Evolutionary conservation across 2,888 invertebrate genomes (phyloP).

Genomic region (Callinectes sapidus): DNA sequence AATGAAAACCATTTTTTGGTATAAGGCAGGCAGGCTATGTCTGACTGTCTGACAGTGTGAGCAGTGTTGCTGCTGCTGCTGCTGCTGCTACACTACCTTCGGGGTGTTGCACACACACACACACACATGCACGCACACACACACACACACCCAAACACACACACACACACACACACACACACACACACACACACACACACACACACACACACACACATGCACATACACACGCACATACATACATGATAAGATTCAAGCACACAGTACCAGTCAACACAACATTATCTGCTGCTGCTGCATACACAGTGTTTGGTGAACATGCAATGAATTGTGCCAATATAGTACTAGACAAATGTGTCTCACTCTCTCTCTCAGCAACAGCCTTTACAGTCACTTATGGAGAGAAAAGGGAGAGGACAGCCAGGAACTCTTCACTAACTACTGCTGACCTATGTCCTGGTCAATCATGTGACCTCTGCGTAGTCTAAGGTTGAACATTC

Average conservation of each 20-base stretch:
- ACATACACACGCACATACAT: no score
- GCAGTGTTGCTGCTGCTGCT: neutral
- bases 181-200: constrained; percentile 28
- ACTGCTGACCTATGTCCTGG: constrained; percentile 66
- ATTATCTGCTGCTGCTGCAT: neutral
- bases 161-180: constrained; percentile 15
- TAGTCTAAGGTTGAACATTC: constrained; percentile 45
- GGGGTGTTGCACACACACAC: neutral
- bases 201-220: neutral
- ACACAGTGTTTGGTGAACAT: constrained; percentile 34
- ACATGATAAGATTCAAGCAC: constrained; percentile 2
- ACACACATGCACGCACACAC: neutral
- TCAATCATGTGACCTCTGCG: constrained; percentile 52
- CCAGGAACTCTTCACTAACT: neutral
- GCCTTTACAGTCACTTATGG: neutral
- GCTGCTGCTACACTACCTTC: constrained; percentile 14
- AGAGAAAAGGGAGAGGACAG: neutral
- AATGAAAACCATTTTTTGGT: constrained; percentile 37
- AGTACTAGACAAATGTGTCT: neutral
- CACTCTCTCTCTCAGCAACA: neutral
- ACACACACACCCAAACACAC: neutral
- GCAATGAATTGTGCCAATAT: constrained; percentile 23
- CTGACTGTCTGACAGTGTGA: neutral
- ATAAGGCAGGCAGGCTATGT: neutral
- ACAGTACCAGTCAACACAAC: neutral